These are phyloP conservation scores for Aphaenogaster ashmeadi DNA, from an alignment of 1,140 invertebrate genomes.

Conservation along the genomic window DNA sequence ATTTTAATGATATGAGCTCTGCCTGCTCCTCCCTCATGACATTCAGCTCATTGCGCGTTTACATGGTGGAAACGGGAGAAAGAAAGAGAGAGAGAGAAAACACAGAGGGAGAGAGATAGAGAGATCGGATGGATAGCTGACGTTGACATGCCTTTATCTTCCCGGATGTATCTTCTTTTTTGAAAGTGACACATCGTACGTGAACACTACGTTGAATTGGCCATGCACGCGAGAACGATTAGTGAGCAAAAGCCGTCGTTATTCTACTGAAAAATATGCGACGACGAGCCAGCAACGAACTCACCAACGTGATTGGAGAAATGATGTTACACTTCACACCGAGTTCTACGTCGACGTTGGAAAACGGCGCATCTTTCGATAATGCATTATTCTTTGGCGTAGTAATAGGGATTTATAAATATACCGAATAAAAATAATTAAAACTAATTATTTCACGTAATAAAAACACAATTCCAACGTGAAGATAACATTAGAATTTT, in stretches of 20 bases:
- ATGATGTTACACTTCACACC: constrained; percentile 39
- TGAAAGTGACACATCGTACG: constrained; percentile 65
- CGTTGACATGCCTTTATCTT: constrained; percentile 72
- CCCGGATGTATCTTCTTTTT: constrained; percentile 47
- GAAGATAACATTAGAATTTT: not conserved
- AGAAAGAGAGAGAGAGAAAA: not conserved
- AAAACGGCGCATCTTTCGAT: constrained; percentile 6
- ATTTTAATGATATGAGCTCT: constrained; percentile 86
- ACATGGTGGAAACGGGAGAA: constrained; percentile 33
- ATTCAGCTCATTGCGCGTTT: constrained; percentile 23
- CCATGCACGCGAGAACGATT: constrained; percentile 71
- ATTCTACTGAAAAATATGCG: constrained; percentile 61
- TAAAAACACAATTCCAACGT: not conserved
- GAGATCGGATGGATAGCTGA: constrained; percentile 61
- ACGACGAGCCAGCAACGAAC: constrained; percentile 59
- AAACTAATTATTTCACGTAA: not conserved
- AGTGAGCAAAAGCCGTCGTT: constrained; percentile 74
- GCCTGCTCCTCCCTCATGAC: constrained; percentile 42
- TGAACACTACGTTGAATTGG: constrained; percentile 74
- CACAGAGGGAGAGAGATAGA: constrained; percentile 11
- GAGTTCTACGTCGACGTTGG: constrained; percentile 3
- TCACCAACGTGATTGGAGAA: constrained; percentile 63
- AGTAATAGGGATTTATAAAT: not conserved
- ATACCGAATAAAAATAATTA: not conserved
- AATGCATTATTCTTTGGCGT: not conserved